Evolutionary conservation across 2,888 invertebrate genomes (phyloP).

Genomic region (Tromatobia lineatoria): DNA sequence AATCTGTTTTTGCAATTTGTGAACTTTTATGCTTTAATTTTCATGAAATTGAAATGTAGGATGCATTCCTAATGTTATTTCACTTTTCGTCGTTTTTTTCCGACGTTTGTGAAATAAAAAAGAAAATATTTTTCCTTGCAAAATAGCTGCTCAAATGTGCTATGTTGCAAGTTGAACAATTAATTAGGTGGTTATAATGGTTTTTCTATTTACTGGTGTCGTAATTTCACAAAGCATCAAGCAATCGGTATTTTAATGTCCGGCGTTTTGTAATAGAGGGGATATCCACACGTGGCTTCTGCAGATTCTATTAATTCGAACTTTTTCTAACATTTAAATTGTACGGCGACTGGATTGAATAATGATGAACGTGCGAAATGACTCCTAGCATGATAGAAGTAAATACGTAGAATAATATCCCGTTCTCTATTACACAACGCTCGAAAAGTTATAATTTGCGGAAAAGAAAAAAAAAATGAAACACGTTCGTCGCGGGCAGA

Average conservation of each 20-base stretch:
- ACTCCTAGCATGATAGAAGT: background rate
- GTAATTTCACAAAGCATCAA: constrained; percentile 19
- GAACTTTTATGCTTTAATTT: no score
- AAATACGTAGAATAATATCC: background rate
- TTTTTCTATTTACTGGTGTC: background rate
- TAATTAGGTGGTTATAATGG: background rate
- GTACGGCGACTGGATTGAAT: background rate
- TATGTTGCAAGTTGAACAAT: no score
- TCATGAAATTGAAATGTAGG: no score
- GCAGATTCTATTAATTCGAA: background rate
- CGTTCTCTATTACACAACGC: background rate
- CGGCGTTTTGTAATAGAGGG: constrained; percentile 17
- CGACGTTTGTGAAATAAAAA: no score
- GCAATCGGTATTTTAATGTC: constrained; percentile 43
- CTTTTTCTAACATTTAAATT: background rate
- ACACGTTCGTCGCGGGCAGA: background rate
- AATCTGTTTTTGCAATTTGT: no score
- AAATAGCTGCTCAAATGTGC: no score
- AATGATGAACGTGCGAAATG: background rate
- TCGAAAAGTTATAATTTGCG: constrained; percentile 9
- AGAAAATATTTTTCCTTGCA: no score
- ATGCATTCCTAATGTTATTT: no score
- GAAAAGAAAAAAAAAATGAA: constrained; percentile 17
- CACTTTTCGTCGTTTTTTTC: no score
- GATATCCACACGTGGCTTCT: background rate